Evolutionary conservation across 2,888 invertebrate species (phyloP), one percentile per base, ranked within the genome.

Genomic region (Cetonia aurata): DNA sequence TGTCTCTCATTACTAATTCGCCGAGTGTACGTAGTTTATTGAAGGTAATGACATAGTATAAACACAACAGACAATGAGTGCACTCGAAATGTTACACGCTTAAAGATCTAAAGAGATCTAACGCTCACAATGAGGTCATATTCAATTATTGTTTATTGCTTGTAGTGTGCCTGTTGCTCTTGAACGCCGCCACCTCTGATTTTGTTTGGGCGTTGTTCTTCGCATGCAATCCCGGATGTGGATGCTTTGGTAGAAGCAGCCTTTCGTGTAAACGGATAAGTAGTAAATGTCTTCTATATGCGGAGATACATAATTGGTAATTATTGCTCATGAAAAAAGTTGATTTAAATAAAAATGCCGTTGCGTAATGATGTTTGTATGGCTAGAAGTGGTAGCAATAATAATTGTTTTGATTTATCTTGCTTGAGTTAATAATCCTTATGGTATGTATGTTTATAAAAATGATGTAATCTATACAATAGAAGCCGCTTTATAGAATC

Each of bases 141-240:
- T 59, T 33, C 25, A 25, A 44, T 12, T 44, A 44, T 42, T 59
- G 42, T 44, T 41, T 19, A 13, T 6, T 9, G 57, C 17, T 48
- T 48, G 13, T 25, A 59, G 42, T 59, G 17, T 59, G 17, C 10
- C 25, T 12, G 53, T 53, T 10, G 19, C 25, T 53, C 19, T 19
- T 19, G 44, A 44, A 4, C 25, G 25, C 25, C 25, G 4, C 25
- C 25, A n/a, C n/a, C n/a, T n/a, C n/a, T n/a, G n/a, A n/a, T 25
- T 4, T 44, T 12, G 44, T 42, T 59, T 59, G 59, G 59, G 59
- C 59, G 59, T 59, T 42, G 59, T 19, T 9, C 13, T 13, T 15
- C 17, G 19, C 19, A 17, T 50, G 17, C 50, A 59, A 59, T 59
- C 59, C 59, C 59, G 59, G 59, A 59, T 59, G 12, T 25, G 19